Percentiles rank a stretch among this genome's conserved stretches.
These are phyloP conservation scores for Chrysomela aeneicollis DNA, from an alignment of 2,888 invertebrate species.

Conservation along the genomic window DNA sequence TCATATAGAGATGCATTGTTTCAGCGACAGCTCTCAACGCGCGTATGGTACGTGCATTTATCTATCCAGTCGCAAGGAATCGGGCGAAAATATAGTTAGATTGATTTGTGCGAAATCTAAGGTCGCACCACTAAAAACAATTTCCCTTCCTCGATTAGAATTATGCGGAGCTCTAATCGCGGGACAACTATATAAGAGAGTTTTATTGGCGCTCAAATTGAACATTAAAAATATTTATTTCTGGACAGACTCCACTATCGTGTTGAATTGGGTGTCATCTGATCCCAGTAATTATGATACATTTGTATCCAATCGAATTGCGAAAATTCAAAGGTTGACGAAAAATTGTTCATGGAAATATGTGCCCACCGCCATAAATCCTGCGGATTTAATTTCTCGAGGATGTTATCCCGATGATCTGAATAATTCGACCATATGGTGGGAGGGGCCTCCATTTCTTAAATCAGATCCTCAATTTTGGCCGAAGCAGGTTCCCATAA, in stretches of 20 bases:
- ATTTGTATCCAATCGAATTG: slow-evolving; percentile 35
- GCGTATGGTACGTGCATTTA: slow-evolving; percentile 29
- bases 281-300: slow-evolving; percentile 26
- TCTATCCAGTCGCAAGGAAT: neutral
- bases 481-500: neutral
- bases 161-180: slow-evolving; percentile 2
- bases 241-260: slow-evolving; percentile 26
- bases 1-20: slow-evolving; percentile 26
- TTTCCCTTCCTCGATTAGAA: slow-evolving; percentile 19
- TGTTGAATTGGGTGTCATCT: slow-evolving; percentile 27
- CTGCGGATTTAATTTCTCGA: slow-evolving; percentile 36
- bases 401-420: slow-evolving; percentile 20
- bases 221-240: neutral
- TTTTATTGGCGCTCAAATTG: neutral
- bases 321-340: slow-evolving; percentile 31
- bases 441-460: slow-evolving; percentile 16
- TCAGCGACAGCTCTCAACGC: slow-evolving; percentile 29
- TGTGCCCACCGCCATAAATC: slow-evolving; percentile 31
- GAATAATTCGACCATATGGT: slow-evolving; percentile 2
- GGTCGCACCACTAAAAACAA: slow-evolving; percentile 25
- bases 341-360: slow-evolving; percentile 26
- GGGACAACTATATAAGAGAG: neutral
- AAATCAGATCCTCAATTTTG: too few species aligned
- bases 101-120: slow-evolving; percentile 31
- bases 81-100: neutral